phyloP scores from a whole-genome alignment of 2,113 vertebrate genomes.

The Corythornis vintsioides region DNA sequence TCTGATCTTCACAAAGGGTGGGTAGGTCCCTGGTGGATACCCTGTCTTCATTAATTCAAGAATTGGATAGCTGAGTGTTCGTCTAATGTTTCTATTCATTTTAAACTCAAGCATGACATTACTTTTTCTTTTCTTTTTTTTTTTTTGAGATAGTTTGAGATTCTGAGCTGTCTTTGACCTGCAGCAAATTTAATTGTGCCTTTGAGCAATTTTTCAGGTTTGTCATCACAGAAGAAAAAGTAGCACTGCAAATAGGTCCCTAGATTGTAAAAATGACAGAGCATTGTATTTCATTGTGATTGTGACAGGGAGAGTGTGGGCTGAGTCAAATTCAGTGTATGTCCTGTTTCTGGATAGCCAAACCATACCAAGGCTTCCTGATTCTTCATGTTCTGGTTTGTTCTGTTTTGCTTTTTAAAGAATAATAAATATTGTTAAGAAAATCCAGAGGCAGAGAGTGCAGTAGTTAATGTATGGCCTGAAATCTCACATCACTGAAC shows the following conservation, averaged over 20 bases:
- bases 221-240: not conserved
- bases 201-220: slow-evolving; percentile 22
- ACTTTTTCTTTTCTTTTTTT: not conserved
- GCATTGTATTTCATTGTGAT: not conserved
- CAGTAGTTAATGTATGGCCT: not conserved
- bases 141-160: not conserved
- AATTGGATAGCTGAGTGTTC: not conserved
- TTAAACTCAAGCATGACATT: not conserved
- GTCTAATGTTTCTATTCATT: not conserved
- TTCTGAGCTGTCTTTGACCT: not conserved
- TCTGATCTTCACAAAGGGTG: slow-evolving; percentile 14
- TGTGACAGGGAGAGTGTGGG: no score
- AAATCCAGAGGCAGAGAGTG: not conserved
- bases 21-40: slow-evolving; percentile 5
- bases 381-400: not conserved
- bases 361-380: not conserved
- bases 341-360: not conserved
- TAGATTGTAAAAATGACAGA: not conserved
- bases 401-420: not conserved
- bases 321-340: fast-evolving
- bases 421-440: not conserved
- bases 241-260: not conserved
- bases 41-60: not conserved
- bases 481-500: not conserved
- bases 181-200: slow-evolving; percentile 18